Evolutionary conservation across 2,888 invertebrate species (phyloP), one percentile per base, ranked within the genome.

Genomic region (Notodonta ziczac): DNA sequence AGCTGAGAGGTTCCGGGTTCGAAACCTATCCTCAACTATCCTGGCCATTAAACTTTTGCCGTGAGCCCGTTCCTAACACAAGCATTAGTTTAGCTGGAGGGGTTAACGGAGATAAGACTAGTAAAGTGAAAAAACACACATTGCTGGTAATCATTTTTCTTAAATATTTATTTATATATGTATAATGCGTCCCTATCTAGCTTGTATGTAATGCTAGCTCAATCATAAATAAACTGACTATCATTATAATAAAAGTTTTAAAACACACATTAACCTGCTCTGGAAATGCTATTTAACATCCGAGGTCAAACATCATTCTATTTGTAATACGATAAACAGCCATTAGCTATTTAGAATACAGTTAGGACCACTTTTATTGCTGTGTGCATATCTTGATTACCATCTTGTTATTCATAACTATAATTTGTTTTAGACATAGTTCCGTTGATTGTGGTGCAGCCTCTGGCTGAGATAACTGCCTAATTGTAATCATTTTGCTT

Each of bases 371-470:
- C 16, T 50, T 50, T 50, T 50, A 14, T 16, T 16, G 50, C 9
- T 50, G 16, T 8, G n/a, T 13, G 14, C 13, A 14, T 16, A 14
- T 14, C 14, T 0, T 16, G 50, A 50, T 14, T 48, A 50, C 16
- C 16, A 50, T 10, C 50, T 16, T 16, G 16, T 50, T 16, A 16
- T 50, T 16, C 16, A 50, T 50, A 10, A 16, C 50, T 50, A 50
- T 50, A 7, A 64, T 66, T 66, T 42, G 42, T 42, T 42, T 42
- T 46, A 46, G 46, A n/a, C n/a, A 12, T 12, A 10, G 46, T 46
- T n/a, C n/a, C 13, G 46, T 46, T 46, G 5, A 42, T 42, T 42
- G 10, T 42, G 4, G 6, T 35, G 35, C 42, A 42, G 42, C 42
- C 9, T 7, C 42, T 9, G 12, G 12, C 42, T 42, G 9, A 42